Conservation (phyloP, 2,113 vertebrate genomes). For the Pomatostomus ruficeps region DNA sequence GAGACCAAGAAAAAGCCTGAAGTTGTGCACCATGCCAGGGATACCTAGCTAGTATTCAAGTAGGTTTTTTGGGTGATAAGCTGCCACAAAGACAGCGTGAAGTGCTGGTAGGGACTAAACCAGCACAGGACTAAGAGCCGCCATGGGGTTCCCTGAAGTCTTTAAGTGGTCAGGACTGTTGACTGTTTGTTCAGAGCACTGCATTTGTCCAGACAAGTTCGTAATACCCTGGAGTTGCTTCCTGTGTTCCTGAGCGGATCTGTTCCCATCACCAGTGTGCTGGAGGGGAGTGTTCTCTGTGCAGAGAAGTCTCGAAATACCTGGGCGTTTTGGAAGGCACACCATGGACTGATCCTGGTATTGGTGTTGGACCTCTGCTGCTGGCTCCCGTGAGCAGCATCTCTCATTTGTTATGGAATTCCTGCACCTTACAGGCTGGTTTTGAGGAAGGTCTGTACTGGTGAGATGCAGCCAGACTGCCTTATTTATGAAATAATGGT, state of each 20-base stretch:
- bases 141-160: background rate
- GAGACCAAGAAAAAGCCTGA: background rate
- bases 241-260: background rate
- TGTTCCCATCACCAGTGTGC: background rate
- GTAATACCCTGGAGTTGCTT: background rate
- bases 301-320: background rate
- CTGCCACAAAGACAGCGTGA: background rate
- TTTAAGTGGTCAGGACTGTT: fast-evolving
- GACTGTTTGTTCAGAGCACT: background rate
- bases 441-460: background rate
- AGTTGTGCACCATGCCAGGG: fast-evolving
- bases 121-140: background rate
- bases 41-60: background rate
- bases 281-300: background rate
- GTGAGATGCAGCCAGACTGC: background rate
- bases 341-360: fast-evolving
- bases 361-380: background rate
- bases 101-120: background rate
- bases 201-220: background rate
- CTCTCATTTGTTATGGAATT: fast-evolving
- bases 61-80: background rate
- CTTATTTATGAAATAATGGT: background rate
- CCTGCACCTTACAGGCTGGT: background rate
- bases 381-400: background rate
- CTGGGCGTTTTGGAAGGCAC: background rate